These are phyloP conservation scores for Psilopsiagon aurifrons DNA, from an alignment of 2,113 vertebrate genomes.

Conservation along the genomic window DNA sequence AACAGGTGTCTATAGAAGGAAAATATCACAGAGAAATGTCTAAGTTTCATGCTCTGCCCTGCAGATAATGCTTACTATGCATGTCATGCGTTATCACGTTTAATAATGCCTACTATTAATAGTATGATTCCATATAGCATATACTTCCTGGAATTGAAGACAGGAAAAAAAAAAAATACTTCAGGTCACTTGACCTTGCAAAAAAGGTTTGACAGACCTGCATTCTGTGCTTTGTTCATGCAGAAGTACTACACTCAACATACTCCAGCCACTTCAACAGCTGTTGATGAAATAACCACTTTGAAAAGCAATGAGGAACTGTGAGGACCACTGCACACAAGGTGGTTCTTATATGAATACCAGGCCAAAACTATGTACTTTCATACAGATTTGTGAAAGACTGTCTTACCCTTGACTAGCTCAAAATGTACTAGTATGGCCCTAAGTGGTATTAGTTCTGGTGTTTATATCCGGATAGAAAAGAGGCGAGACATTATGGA, in stretches of 20 bases:
- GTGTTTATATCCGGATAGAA: background rate
- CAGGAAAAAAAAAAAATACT: background rate
- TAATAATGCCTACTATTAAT: background rate
- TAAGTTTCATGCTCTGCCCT: background rate
- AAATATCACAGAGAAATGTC: background rate
- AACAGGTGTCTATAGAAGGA: background rate
- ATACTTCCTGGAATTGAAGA: background rate
- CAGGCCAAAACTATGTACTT: background rate
- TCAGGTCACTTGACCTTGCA: background rate
- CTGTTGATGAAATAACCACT: background rate
- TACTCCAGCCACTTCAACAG: background rate
- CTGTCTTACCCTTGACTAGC: background rate
- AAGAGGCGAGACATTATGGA: background rate
- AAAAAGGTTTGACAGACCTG: background rate
- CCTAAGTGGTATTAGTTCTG: background rate
- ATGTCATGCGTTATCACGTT: background rate
- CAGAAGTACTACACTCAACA: background rate
- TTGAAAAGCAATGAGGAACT: background rate
- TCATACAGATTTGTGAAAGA: background rate
- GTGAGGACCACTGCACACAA: background rate
- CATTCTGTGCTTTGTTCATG: background rate
- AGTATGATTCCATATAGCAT: background rate
- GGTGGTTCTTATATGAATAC: background rate
- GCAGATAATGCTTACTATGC: background rate
- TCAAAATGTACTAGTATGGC: background rate